Evolutionary conservation across 1,140 invertebrate species (phyloP).

Genomic region (Neotoxoptera formosana): DNA sequence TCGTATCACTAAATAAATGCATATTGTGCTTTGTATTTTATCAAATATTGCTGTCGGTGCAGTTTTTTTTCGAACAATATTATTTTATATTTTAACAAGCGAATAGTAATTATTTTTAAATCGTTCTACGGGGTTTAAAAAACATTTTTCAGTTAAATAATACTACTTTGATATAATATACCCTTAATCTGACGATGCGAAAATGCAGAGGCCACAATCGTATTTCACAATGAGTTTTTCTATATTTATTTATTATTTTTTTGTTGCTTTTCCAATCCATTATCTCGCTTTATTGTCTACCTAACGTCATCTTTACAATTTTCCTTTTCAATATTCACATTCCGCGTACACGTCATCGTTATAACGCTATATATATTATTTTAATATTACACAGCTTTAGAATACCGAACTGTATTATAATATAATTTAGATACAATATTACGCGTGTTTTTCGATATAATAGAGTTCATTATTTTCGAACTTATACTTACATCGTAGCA

Average conservation of each 20-base stretch:
- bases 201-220: not conserved
- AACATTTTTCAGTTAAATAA: not conserved
- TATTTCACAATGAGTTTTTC: not conserved
- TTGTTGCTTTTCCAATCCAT: not conserved
- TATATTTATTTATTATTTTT: not conserved
- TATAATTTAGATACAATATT: not conserved
- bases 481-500: not conserved
- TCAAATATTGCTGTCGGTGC: too few relatives aligned
- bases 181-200: not conserved
- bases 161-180: not conserved
- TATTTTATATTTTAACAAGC: not conserved
- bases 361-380: not conserved
- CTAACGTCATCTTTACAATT: not conserved
- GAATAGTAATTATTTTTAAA: not conserved
- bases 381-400: not conserved
- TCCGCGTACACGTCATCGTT: not conserved
- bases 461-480: not conserved
- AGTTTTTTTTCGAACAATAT: too few relatives aligned
- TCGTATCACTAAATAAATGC: not conserved
- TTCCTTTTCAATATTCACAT: not conserved
- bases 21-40: not conserved
- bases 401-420: not conserved
- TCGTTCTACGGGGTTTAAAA: not conserved
- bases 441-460: not conserved
- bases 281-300: not conserved